phyloP scores from a whole-genome alignment of 2,113 vertebrate species.

The Embiotoca jacksoni region DNA sequence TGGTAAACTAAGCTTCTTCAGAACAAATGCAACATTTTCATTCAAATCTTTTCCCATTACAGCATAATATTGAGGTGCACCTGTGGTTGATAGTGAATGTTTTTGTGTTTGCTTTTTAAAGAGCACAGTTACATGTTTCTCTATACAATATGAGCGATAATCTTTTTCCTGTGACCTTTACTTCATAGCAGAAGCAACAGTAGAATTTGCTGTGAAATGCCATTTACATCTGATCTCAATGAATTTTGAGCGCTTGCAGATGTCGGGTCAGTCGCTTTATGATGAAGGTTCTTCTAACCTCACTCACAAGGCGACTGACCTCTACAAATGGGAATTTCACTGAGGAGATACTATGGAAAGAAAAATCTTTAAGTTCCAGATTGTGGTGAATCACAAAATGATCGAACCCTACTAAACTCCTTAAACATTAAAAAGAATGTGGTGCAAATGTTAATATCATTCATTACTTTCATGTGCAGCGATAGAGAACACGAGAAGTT shows the following conservation, averaged over 20 bases:
- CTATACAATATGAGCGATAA: neutral
- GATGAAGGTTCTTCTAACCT: conserved; percentile 1
- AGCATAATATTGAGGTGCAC: neutral
- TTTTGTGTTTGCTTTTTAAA: neutral
- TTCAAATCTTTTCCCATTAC: too few relatives aligned
- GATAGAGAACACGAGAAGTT: too few relatives aligned
- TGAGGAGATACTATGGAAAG: neutral
- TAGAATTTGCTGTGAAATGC: conserved; percentile 6
- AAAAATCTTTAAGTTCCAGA: neutral
- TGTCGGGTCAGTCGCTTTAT: conserved; percentile 22
- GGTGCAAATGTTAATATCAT: too few relatives aligned
- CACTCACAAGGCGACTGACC: neutral
- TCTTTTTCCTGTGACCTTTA: neutral
- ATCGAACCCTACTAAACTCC: neutral
- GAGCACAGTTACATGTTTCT: neutral
- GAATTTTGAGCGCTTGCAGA: conserved; percentile 22
- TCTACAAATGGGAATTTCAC: neutral
- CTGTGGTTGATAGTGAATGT: neutral
- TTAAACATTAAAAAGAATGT: neutral
- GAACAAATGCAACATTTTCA: too few relatives aligned
- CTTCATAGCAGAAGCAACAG: neutral
- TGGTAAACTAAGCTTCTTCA: too few relatives aligned
- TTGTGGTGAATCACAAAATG: neutral
- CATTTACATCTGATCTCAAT: conserved; percentile 5
- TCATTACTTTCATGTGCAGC: too few relatives aligned